phyloP scores from a whole-genome alignment of 2,888 invertebrate species.

The Tortrix viridana region DNA sequence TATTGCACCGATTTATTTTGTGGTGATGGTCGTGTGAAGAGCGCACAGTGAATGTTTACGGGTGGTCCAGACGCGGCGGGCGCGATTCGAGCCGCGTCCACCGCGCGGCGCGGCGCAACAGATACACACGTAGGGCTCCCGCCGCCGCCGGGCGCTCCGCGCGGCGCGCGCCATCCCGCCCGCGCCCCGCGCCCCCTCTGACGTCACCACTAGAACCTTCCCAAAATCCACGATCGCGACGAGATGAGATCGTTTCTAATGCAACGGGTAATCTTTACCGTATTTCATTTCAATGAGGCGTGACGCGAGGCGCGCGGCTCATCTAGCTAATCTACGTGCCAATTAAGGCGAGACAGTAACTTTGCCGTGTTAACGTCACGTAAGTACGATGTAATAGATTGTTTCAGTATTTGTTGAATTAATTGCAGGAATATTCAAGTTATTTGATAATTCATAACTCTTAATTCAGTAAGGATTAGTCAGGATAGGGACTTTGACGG shows the following conservation, averaged over 20 bases:
- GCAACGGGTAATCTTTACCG: slow-evolving; percentile 56
- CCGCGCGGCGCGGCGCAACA: slow-evolving; percentile 74
- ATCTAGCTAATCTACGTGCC: slow-evolving; percentile 24
- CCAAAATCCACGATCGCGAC: slow-evolving; percentile 59
- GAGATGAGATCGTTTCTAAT: slow-evolving; percentile 58
- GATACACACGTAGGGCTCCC: slow-evolving; percentile 52
- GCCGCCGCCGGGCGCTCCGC: slow-evolving; percentile 49
- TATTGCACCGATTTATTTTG: slow-evolving; percentile 43
- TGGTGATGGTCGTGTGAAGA: slow-evolving; percentile 38
- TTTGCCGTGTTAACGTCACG: slow-evolving; percentile 14
- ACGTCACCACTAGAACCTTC: slow-evolving; percentile 76
- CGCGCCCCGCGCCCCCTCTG: slow-evolving; percentile 55
- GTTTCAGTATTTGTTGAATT: background rate
- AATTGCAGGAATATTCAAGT: no score
- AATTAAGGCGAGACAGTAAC: slow-evolving; percentile 17
- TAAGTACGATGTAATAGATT: slow-evolving; percentile 4
- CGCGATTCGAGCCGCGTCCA: slow-evolving; percentile 61
- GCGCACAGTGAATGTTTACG: slow-evolving; percentile 70
- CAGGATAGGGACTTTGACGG: no score
- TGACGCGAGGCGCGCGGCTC: slow-evolving; percentile 13
- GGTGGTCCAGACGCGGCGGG: slow-evolving; percentile 58
- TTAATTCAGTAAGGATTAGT: no score
- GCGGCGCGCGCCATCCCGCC: slow-evolving; percentile 62
- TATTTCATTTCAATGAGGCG: slow-evolving; percentile 28
- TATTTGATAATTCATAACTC: no score